Conservation (phyloP, 2,888 invertebrate species). For the Dolichopus griseipennis region DNA sequence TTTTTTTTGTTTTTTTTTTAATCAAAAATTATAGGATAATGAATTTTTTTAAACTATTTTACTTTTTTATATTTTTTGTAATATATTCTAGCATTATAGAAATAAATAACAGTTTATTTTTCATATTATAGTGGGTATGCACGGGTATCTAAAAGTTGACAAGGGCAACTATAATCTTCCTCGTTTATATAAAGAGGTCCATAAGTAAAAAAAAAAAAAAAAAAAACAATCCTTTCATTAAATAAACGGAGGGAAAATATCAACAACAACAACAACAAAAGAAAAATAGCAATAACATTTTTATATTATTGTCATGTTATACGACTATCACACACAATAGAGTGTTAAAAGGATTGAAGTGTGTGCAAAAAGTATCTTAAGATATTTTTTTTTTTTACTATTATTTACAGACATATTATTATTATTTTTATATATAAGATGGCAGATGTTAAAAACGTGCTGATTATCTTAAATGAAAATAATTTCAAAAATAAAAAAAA, state of each 20-base stretch:
- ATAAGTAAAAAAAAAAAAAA: too few species aligned
- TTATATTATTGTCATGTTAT: neutral
- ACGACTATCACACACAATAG: neutral
- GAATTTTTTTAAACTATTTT: too few species aligned
- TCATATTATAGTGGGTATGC: too few species aligned
- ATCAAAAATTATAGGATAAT: too few species aligned
- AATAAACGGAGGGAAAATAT: neutral
- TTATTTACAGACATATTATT: too few species aligned
- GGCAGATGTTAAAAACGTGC: neutral
- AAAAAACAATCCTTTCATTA: neutral
- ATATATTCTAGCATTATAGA: too few species aligned
- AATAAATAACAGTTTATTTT: too few species aligned
- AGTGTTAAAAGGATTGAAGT: neutral
- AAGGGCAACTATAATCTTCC: too few species aligned
- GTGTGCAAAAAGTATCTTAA: neutral
- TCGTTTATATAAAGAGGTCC: neutral
- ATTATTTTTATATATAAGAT: neutral
- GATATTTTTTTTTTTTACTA: too few species aligned
- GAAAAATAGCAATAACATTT: neutral
- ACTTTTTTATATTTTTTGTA: too few species aligned
- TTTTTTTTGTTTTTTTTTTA: too few species aligned
- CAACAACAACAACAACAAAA: neutral
- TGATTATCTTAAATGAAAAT: neutral
- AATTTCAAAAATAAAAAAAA: neutral
- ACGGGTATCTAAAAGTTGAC: too few species aligned